A percentile compares a stretch with the other conserved stretches of the same genome.
Evolutionary conservation across 2,797 vertebrate species (phyloP).

Genomic region (Mycteria americana): DNA sequence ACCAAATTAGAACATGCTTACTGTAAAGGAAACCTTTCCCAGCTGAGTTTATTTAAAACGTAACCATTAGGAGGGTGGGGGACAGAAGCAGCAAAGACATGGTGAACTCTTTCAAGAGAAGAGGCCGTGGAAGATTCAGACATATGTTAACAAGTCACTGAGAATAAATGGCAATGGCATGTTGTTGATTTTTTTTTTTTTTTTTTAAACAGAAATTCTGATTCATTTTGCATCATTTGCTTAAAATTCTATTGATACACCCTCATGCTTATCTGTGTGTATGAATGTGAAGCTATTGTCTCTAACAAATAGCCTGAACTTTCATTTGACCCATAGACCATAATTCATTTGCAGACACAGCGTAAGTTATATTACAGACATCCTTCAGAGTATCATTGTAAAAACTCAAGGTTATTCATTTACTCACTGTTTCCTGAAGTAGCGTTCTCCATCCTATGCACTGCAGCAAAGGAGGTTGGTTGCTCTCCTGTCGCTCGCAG

Average conservation of each 20-base stretch:
- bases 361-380: not conserved
- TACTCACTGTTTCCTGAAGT: constrained; percentile 11
- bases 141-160: not conserved
- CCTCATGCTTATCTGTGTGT: fast-evolving
- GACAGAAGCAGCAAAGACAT: not conserved
- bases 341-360: not conserved
- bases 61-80: not conserved
- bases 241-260: not conserved
- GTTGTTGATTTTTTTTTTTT: not conserved
- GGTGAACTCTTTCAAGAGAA: not conserved
- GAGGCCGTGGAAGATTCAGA: not conserved
- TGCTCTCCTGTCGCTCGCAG: not conserved
- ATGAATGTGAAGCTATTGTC: not conserved
- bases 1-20: not conserved
- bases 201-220: not conserved
- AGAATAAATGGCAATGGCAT: not conserved
- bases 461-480: not conserved
- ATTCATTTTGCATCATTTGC: not conserved
- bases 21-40: constrained; percentile 28
- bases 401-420: constrained; percentile 28
- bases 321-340: not conserved
- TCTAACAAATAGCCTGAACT: not conserved
- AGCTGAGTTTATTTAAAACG: not conserved
- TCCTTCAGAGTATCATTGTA: not conserved
- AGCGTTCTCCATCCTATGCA: not conserved